These are phyloP conservation scores for Lagodon rhomboides DNA, from an alignment of 2,797 vertebrate genomes.

Conservation along the genomic window DNA sequence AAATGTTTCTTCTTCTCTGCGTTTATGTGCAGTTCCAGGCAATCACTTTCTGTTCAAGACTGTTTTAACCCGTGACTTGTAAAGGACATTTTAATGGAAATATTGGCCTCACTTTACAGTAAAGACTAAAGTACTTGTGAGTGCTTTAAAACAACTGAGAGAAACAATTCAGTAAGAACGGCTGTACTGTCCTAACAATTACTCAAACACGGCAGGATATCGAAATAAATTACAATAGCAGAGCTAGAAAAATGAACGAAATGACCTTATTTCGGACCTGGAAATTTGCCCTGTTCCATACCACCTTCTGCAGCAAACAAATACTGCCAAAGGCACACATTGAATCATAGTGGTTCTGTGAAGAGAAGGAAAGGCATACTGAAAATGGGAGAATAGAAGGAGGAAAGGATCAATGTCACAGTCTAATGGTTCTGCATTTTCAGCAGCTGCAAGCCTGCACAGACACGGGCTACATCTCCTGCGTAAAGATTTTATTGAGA, in stretches of 20 bases:
- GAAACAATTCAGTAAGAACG: constrained; percentile 9
- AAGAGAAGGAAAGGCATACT: neutral
- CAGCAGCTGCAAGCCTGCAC: constrained; percentile 20
- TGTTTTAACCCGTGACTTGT: constrained; percentile 3
- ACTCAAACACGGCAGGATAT: constrained; percentile 11
- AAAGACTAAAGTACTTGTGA: neutral
- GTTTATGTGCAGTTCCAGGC: constrained; percentile 15
- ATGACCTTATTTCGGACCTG: constrained; percentile 12
- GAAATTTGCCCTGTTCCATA: constrained; percentile 33
- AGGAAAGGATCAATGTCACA: constrained; percentile 30
- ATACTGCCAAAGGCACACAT: constrained; percentile 1
- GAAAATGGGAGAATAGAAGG: constrained; percentile 17
- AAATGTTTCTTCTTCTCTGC: constrained; percentile 17
- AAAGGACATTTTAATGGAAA: constrained; percentile 3
- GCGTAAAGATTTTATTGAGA: constrained; percentile 29
- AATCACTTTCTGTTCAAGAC: constrained; percentile 21
- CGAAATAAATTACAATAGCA: constrained; percentile 17
- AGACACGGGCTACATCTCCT: constrained; percentile 33
- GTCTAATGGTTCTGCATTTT: constrained; percentile 26
- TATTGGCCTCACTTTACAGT: neutral
- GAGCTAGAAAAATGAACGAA: constrained; percentile 24
- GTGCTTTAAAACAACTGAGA: neutral
- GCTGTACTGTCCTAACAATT: neutral
- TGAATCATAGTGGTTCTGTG: constrained; percentile 9
- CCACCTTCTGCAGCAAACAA: constrained; percentile 44